phyloP scores from a whole-genome alignment of 2,888 invertebrate genomes.

The Melipona bicolor region DNA sequence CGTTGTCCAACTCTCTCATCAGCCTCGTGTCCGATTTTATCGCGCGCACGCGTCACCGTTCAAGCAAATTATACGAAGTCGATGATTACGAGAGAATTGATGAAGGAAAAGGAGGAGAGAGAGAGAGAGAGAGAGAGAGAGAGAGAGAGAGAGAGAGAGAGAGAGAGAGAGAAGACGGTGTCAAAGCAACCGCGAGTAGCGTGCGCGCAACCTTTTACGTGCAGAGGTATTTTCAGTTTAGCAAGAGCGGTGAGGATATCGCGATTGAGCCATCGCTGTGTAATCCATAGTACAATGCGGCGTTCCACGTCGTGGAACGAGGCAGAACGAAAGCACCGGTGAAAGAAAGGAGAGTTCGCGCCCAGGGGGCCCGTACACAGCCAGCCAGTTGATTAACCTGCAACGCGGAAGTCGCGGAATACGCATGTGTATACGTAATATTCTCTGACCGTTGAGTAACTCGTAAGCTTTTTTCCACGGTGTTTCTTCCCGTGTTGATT shows the following conservation, averaged over 20 bases:
- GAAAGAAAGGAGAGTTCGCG: conserved; percentile 63
- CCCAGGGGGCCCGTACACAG: neutral
- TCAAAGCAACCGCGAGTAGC: neutral
- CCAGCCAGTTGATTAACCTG: conserved; percentile 71
- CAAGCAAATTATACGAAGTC: conserved; percentile 8
- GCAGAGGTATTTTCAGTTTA: conserved; percentile 76
- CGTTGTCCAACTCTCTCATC: neutral
- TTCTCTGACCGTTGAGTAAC: conserved; percentile 73
- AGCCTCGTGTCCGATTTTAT: neutral
- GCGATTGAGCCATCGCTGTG: conserved; percentile 79
- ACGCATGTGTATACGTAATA: conserved; percentile 71
- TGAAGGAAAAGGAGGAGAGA: conserved; percentile 10
- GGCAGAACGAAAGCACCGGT: conserved; percentile 54
- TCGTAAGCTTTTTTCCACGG: conserved; percentile 64
- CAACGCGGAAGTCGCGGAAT: conserved; percentile 77
- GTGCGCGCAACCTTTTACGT: conserved; percentile 58
- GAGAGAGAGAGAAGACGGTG: neutral
- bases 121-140: neutral
- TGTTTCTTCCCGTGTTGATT: conserved; percentile 73
- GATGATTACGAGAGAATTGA: neutral
- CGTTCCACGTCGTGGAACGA: conserved; percentile 36
- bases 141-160: neutral
- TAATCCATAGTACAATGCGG: conserved; percentile 13
- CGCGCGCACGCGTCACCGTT: conserved; percentile 2
- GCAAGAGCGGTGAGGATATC: conserved; percentile 72